Evolutionary conservation across 2,888 invertebrate species (phyloP).

Genomic region (Lysandra coridon): DNA sequence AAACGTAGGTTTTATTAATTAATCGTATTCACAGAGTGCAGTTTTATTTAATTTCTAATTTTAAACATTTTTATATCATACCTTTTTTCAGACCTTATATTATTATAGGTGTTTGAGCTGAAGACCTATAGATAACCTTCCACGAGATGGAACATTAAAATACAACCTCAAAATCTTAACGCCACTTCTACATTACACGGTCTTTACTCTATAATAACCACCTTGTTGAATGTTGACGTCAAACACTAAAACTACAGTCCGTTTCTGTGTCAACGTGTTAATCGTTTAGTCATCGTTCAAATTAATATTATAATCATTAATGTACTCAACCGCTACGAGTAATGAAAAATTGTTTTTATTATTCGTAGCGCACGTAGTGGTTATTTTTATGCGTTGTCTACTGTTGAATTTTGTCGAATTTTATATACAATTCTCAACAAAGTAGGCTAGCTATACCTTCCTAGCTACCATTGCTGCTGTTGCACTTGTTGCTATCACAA

Average conservation of each 20-base stretch:
- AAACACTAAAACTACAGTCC: neutral
- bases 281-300: neutral
- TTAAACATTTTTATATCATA: neutral
- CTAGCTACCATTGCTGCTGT: neutral
- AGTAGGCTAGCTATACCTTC: neutral
- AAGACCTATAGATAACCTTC: slow-evolving; percentile 1
- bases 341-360: too few relatives aligned
- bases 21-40: neutral
- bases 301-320: neutral
- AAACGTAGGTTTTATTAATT: neutral
- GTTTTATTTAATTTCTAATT: neutral
- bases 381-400: neutral
- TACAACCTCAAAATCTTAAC: neutral
- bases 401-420: neutral
- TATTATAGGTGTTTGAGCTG: neutral
- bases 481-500: neutral
- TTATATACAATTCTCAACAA: neutral
- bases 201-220: neutral
- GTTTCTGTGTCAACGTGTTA: slow-evolving; percentile 10
- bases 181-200: too few relatives aligned
- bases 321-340: too few relatives aligned
- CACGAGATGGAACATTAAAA: neutral
- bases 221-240: neutral
- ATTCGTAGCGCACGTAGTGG: too few relatives aligned
- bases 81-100: neutral